phyloP scores from a whole-genome alignment of 2,113 vertebrate genomes.

The Vulpes vulpes region DNA sequence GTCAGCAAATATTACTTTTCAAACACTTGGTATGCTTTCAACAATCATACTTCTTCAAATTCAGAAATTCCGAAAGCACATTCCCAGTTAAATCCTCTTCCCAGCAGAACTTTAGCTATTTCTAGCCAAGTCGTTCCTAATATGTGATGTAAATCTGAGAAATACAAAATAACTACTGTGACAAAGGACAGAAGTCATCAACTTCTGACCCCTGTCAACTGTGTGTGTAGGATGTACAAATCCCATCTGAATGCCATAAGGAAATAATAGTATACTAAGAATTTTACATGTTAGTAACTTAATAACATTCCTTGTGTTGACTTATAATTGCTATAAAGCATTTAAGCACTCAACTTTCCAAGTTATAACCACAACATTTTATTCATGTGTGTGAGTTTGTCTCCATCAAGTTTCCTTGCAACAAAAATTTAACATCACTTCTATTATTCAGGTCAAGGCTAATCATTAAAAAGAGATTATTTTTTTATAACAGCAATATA shows the following conservation, averaged over 20 bases:
- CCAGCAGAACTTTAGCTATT: constrained; percentile 37
- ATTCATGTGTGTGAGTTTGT: constrained; percentile 18
- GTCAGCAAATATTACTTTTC: constrained; percentile 55
- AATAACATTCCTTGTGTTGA: constrained; percentile 34
- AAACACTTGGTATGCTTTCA: constrained; percentile 71
- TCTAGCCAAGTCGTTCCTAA: constrained; percentile 59
- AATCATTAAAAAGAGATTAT: neutral
- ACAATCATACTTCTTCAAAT: constrained; percentile 56
- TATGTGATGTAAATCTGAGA: constrained; percentile 56
- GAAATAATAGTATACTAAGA: neutral
- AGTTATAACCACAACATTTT: neutral
- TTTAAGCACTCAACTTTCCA: constrained; percentile 23
- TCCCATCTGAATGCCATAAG: neutral
- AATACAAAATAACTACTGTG: constrained; percentile 37
- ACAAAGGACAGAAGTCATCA: neutral
- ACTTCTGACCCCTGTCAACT: neutral
- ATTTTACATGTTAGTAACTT: neutral
- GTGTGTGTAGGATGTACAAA: neutral
- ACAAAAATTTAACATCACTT: constrained; percentile 32
- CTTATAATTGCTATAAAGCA: constrained; percentile 14
- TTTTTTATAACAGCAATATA: constrained; percentile 33
- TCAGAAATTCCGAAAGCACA: constrained; percentile 60
- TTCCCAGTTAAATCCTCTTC: constrained; percentile 55
- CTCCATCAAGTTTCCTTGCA: neutral
- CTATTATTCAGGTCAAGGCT: neutral